Base-by-base conservation (phyloP, 2,888 invertebrate genomes). In the Poecilus cupreus region DNA sequence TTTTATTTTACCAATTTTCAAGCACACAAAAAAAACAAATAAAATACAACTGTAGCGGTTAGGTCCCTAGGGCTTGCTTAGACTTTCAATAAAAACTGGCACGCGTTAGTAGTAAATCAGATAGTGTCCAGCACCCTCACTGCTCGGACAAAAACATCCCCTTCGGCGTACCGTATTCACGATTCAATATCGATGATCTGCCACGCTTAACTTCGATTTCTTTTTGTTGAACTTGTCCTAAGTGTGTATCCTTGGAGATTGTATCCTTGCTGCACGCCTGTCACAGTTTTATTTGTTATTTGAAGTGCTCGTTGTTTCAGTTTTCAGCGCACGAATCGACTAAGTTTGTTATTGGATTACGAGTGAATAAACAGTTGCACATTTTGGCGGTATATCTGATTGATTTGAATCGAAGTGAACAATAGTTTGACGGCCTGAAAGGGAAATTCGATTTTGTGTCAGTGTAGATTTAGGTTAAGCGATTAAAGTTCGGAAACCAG, bases 111-210 rank as follows among this genome's bases (percentile, higher is more conserved):
- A 32, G 32, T 43, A 43, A 43, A 43, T 43, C 43, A 43, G 43
- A 43, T 43, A 4, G 43, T n/a, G n/a, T 43, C 13, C 43, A 13
- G 32, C 5, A 32, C 32, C 8, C n/a, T 43, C 43, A 43, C 43
- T 5, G 32, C 32, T 6, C 32, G 32, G 8, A 32, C 32, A 43
- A 43, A 43, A 43, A 3, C 43, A 3, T 11, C 43, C 43, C 43
- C 3, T 18, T 57, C 16, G 57, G 57, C 13, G 18, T 13, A 8
- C 2, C 13, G 60, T 26, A 26, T 26, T 22, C 26, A 26, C 8
- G 60, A 60, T 60, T 60, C 60, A 60, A 60, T 60, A 60, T 60
- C 60, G 26, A 60, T 26, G 60, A 24, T 60, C 60, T 60, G 13
- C 3, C 26, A 10, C 10, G 10, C 60, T 54, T 60, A 60, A 60